Evolutionary conservation across 2,797 vertebrate genomes (phyloP).

Genomic region (Hapalemur alaotrensis): DNA sequence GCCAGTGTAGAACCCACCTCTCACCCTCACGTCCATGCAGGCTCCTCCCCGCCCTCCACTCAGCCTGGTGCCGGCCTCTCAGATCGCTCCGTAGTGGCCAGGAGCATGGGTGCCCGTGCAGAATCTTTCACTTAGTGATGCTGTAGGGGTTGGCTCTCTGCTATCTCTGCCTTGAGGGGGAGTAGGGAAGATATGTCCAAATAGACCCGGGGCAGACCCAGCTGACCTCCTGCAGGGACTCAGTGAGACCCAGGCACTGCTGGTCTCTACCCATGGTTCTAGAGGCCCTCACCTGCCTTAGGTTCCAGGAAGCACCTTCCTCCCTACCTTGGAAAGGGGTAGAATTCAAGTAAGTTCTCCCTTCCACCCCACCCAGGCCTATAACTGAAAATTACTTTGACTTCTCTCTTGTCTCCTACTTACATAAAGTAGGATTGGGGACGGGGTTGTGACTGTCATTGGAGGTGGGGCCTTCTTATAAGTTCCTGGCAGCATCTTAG

Average conservation of each 20-base stretch:
- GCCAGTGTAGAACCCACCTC: not conserved
- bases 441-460: not conserved
- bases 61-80: not conserved
- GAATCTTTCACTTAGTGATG: not conserved
- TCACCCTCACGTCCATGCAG: not conserved
- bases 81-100: accelerated
- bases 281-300: not conserved
- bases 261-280: not conserved
- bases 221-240: not conserved
- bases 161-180: not conserved
- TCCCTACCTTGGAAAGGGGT: not conserved
- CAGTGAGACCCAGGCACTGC: not conserved
- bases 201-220: not conserved
- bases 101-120: not conserved
- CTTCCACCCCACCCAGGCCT: not conserved
- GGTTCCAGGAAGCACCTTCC: not conserved
- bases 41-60: accelerated
- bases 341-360: not conserved
- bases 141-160: not conserved
- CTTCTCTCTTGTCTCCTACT: not conserved
- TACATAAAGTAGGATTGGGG: not conserved
- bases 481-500: not conserved
- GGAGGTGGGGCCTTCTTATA: not conserved
- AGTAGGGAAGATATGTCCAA: not conserved
- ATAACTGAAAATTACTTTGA: not conserved